Percentiles rank a stretch among this genome's conserved stretches.
Conservation (phyloP, 2,888 invertebrate species). For the Diloba caeruleocephala region DNA sequence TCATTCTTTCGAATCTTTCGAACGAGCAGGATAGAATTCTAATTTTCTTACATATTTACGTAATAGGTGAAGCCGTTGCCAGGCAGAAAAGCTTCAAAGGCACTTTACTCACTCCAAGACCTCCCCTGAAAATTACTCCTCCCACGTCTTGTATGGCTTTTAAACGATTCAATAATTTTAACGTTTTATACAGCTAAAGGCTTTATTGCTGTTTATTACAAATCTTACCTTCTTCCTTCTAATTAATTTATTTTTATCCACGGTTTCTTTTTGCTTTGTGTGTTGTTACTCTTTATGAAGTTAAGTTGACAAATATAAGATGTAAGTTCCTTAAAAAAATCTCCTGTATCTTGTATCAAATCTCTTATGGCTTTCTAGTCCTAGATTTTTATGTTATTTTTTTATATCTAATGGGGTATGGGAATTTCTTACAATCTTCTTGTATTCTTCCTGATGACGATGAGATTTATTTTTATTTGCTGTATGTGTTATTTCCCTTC, state of each 20-base stretch:
- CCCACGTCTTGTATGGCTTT: constrained; percentile 35
- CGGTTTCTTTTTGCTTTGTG: too few species aligned
- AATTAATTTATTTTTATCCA: too few species aligned
- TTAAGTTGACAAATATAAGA: too few species aligned
- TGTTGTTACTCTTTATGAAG: too few species aligned
- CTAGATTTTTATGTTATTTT: too few species aligned
- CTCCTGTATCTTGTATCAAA: too few species aligned
- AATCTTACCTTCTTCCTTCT: too few species aligned
- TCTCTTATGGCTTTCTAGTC: too few species aligned
- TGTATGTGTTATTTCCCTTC: constrained; percentile 1
- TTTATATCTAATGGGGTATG: too few species aligned
- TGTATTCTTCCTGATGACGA: constrained; percentile 4
- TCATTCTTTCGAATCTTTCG: too few species aligned
- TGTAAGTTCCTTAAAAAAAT: too few species aligned
- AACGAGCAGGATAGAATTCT: constrained; percentile 34
- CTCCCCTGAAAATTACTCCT: constrained; percentile 52
- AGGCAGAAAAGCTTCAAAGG: constrained; percentile 52
- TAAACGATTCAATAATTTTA: constrained; percentile 41
- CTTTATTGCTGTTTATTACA: constrained; percentile 27
- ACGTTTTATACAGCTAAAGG: constrained; percentile 27
- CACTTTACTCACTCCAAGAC: constrained; percentile 30
- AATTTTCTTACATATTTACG: constrained; percentile 33
- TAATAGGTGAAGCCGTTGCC: constrained; percentile 48
- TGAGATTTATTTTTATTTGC: constrained; percentile 1
- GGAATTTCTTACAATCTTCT: too few species aligned